Base-by-base conservation (phyloP, 53 echinoderm and acorn worm species). In the Hippasteria phrygiana region DNA sequence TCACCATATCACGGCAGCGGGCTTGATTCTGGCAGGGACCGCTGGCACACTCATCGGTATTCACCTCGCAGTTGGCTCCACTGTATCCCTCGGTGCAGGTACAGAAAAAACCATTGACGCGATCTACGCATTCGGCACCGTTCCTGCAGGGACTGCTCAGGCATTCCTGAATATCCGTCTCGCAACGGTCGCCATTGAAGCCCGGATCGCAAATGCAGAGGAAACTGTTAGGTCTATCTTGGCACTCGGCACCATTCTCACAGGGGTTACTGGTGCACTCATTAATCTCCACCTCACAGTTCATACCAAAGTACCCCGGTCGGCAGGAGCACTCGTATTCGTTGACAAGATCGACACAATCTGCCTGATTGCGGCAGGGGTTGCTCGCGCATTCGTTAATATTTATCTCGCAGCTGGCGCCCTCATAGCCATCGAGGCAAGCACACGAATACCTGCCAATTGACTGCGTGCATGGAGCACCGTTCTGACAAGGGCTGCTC, bases 221-320 rank as follows among this genome's bases (percentile, higher is more conserved):
- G 36, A 53, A 86, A 62, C 77, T 71, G 89, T 70, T 70, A 46
- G 78, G 83, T 22, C 83, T 54, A 39, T 90, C 83, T 10, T 55
- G 55, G n/a, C 90, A 90, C 45, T 82, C 73, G 0, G 80, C 90
- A 5, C 83, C 92, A 43, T 92, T 92, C 36, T 65, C 20, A 72
- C 92, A 92, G 2, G 88, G 92, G 22, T 51, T 75, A 65, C 88
- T 88, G 5, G 66, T 46, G 83, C 89, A 92, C 62, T 80, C 88
- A 22, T 88, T 75, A 7, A 92, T 47, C 63, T 83, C 72, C 18
- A 62, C 35, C 43, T 92, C 92, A 53, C 92, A 92, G 51, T 59
- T 89, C 17, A 29, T 62, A 20, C 92, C 92, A 12, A 78, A 22
- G 53, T 75, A 92, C 8, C 88, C 92, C 35, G 47, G 65, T 18